Evolutionary conservation across 64 coral and sea anemone genomes (phyloP).

Genomic region (Anthopleura sola): DNA sequence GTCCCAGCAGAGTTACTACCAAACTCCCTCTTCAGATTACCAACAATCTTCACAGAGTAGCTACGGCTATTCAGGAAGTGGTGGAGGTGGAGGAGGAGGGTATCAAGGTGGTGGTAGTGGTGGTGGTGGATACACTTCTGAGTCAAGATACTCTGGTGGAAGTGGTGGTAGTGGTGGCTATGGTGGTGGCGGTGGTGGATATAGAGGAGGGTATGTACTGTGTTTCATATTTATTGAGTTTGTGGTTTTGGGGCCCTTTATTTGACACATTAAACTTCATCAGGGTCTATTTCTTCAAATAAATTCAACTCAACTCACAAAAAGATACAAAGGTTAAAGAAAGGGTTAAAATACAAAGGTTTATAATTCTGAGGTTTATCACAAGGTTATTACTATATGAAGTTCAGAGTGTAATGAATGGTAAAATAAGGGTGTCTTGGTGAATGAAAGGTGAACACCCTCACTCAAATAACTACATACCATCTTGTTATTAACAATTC

Average conservation of each 20-base stretch:
- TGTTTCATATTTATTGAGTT: conserved; percentile 12
- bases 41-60: conserved; percentile 2
- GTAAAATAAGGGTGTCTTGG: neutral
- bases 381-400: neutral
- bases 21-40: conserved; percentile 6
- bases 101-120: conserved; percentile 3
- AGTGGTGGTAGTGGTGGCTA: conserved; percentile 16
- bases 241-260: neutral
- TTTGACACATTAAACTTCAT: neutral
- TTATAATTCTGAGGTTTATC: neutral
- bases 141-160: conserved; percentile 16
- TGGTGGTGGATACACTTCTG: conserved; percentile 14
- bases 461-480: neutral
- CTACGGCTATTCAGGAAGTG: conserved; percentile 27
- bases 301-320: neutral
- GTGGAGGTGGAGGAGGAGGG: conserved; percentile 42
- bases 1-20: conserved; percentile 14
- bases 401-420: neutral
- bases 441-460: neutral
- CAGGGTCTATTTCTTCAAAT: neutral
- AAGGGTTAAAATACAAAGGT: neutral
- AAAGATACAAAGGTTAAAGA: neutral
- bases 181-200: conserved; percentile 54
- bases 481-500: neutral
- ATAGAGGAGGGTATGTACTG: conserved; percentile 82